These are phyloP conservation scores for Acronicta leporina DNA, from an alignment of 2,888 invertebrate species.

Conservation along the genomic window DNA sequence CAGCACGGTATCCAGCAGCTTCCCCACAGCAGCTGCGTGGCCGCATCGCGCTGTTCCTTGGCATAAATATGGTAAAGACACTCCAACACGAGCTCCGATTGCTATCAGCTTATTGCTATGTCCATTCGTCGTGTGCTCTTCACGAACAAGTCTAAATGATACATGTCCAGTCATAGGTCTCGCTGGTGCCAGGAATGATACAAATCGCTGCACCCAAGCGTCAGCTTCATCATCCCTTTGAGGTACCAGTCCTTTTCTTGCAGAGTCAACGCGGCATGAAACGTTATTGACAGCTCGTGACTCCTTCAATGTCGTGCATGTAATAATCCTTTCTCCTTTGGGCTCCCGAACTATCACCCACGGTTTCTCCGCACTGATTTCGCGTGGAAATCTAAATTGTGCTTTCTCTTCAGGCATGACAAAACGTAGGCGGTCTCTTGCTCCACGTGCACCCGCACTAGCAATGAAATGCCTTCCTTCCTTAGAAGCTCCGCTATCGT, in stretches of 20 bases:
- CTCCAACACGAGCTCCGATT: constrained; percentile 92
- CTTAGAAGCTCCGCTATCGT: constrained; percentile 90
- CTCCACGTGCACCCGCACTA: constrained; percentile 93
- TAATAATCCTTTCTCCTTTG: constrained; percentile 93
- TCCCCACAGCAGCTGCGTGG: constrained; percentile 90
- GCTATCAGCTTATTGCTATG: constrained; percentile 76
- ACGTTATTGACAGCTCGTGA: constrained; percentile 94
- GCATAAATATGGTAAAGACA: constrained; percentile 94
- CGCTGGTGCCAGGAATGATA: constrained; percentile 90
- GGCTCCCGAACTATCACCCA: constrained; percentile 95
- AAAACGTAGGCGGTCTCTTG: constrained; percentile 92
- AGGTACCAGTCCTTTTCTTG: constrained; percentile 91
- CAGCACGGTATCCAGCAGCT: constrained; percentile 91
- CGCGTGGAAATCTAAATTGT: constrained; percentile 91
- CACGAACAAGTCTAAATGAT: constrained; percentile 93
- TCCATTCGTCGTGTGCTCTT: constrained; percentile 86
- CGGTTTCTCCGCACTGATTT: constrained; percentile 92
- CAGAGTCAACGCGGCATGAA: constrained; percentile 92
- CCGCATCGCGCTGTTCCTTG: constrained; percentile 91
- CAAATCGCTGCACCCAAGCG: constrained; percentile 92
- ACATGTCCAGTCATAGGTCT: constrained; percentile 93
- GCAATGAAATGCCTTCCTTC: constrained; percentile 92
- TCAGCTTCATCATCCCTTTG: constrained; percentile 91
- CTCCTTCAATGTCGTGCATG: constrained; percentile 95
- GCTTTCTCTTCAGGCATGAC: constrained; percentile 90